phyloP scores from a whole-genome alignment of 2,888 invertebrate species.

The Tenodera sinensis region DNA sequence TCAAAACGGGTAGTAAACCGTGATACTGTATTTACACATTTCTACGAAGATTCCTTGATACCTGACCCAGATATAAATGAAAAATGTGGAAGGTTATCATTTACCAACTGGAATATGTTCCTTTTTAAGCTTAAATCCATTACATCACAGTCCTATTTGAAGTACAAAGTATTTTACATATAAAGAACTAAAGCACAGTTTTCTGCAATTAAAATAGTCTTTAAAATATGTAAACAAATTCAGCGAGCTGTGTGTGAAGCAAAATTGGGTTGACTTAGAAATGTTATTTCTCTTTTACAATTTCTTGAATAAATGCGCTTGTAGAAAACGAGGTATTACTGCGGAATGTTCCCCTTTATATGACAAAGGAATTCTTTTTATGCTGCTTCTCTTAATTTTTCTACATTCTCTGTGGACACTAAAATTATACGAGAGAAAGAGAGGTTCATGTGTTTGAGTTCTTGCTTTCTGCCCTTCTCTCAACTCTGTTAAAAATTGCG shows the following conservation, averaged over 20 bases:
- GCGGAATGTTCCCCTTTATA: neutral
- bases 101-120: too few species aligned
- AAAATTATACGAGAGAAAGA: neutral
- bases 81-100: too few species aligned
- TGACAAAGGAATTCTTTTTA: neutral
- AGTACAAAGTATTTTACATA: neutral
- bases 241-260: neutral
- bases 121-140: too few species aligned
- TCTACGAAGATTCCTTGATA: too few species aligned
- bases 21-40: too few species aligned
- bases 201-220: neutral
- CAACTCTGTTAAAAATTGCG: neutral
- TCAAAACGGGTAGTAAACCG: too few species aligned
- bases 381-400: neutral
- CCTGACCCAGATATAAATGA: too few species aligned
- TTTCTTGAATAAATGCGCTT: neutral
- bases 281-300: neutral
- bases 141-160: too few species aligned
- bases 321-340: neutral
- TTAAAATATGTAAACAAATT: neutral
- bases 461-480: neutral
- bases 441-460: neutral
- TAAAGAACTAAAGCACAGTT: neutral
- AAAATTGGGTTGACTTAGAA: neutral
- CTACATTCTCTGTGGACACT: neutral